phyloP scores from a whole-genome alignment of 2,888 invertebrate species.

The Drosophila hamatofila region DNA sequence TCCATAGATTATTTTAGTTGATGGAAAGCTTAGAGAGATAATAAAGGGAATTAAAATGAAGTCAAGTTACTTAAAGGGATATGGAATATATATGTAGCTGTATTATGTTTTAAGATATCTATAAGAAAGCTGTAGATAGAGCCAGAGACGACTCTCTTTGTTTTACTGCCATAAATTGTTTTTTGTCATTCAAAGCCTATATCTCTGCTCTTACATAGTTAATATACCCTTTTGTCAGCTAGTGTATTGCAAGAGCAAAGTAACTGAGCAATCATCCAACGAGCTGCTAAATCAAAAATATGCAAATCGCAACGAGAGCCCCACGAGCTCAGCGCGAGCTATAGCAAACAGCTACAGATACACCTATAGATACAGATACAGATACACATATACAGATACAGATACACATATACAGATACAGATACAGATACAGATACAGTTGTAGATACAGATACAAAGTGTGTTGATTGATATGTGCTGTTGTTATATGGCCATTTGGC shows the following conservation, averaged over 20 bases:
- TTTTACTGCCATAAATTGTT: no score
- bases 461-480: conserved; percentile 75
- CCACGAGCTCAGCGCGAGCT: conserved; percentile 64
- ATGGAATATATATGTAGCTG: no score
- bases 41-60: not conserved
- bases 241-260: conserved; percentile 18
- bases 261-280: conserved; percentile 54
- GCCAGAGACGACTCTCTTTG: no score
- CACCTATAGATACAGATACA: conserved; percentile 22
- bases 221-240: not conserved
- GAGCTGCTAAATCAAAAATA: conserved; percentile 81
- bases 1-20: not conserved
- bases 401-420: conserved; percentile 28
- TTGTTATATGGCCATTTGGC: conserved; percentile 68
- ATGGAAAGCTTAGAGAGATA: not conserved
- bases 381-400: conserved; percentile 13
- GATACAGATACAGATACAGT: conserved; percentile 24
- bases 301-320: conserved; percentile 73
- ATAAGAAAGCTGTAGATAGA: no score
- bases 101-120: no score
- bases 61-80: no score
- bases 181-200: no score
- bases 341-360: conserved; percentile 17
- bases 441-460: conserved; percentile 40
- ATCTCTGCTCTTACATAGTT: not conserved